Evolutionary conservation across 2,113 vertebrate genomes (phyloP), one percentile per base, ranked within the genome.

Genomic region (Aphyosemion australe): DNA sequence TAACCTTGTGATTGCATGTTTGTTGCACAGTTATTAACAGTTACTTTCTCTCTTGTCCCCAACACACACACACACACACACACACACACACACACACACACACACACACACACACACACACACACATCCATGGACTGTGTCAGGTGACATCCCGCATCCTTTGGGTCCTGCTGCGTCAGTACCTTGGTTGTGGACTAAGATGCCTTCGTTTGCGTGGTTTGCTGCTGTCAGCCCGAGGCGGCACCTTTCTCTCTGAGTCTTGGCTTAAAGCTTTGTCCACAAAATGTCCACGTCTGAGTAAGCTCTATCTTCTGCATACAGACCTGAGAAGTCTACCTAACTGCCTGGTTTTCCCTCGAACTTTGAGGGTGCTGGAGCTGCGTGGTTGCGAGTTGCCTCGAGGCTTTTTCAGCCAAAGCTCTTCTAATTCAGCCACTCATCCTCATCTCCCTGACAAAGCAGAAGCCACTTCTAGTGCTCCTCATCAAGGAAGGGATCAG

Each of bases 91-190:
- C 32, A 49, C 45, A 45, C 66, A 57, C 53, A 50, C 26, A 39
- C 56, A 41, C 53, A 59, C 32, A 49, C 45, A 45, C 66, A 57
- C 53, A 50, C 26, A 39, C 26, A 26, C 26, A 49, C 45, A 45
- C 66, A 57, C 53, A 50, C 26, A 39, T 60, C 45, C 53, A 59
- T 70, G 49, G 20, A n/a, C 32, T 81, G 52, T 82, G 59, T 70
- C 68, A 94, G 93, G 87, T 93, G 84, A 90, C 90, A 2, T 91
- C 90, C 13, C 91, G 91, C 34, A 86, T 91, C 55, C 91, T 94
- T 21, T 94, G 93, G 93, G 67, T 87, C 49, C 69, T 94, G 48
- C 74, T 93, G 60, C 90, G 92, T 56, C 92, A 91, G 76, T 93
- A 92, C 80, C 79, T 94, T 46, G 92, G 92, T 48, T 89, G 87